A percentile compares a stretch with the other conserved stretches of the same genome.
Conservation (phyloP, 2,113 vertebrate genomes). For the Apodemus sylvaticus region DNA sequence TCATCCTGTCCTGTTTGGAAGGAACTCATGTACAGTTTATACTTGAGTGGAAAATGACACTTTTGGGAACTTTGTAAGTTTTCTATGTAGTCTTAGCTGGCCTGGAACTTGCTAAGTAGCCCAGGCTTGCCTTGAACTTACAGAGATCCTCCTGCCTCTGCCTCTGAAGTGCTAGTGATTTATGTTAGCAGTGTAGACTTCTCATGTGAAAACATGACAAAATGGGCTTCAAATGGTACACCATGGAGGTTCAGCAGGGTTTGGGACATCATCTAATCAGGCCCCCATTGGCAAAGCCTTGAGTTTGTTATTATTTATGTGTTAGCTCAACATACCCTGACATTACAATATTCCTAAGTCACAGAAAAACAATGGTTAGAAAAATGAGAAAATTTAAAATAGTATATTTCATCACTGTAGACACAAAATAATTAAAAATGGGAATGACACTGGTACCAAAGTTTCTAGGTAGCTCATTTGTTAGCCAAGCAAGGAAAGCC, state of each 20-base stretch:
- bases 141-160: not conserved
- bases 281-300: not conserved
- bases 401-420: not conserved
- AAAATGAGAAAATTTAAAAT: conserved; percentile 39
- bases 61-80: not conserved
- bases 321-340: not conserved
- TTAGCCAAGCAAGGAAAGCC: conserved; percentile 45
- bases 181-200: not conserved
- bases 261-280: not conserved
- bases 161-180: not conserved
- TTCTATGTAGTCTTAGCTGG: not conserved
- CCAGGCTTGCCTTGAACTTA: not conserved
- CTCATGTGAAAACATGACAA: not conserved
- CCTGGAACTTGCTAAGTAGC: not conserved
- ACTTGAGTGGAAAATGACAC: not conserved
- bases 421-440: conserved; percentile 23
- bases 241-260: not conserved
- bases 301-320: not conserved
- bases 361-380: conserved; percentile 14
- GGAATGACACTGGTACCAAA: not conserved
- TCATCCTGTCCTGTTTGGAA: not conserved
- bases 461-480: conserved; percentile 40
- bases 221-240: not conserved
- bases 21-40: not conserved
- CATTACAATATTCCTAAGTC: conserved; percentile 7